phyloP scores from a whole-genome alignment of 2,113 vertebrate species.

The Erpornis zantholeuca region DNA sequence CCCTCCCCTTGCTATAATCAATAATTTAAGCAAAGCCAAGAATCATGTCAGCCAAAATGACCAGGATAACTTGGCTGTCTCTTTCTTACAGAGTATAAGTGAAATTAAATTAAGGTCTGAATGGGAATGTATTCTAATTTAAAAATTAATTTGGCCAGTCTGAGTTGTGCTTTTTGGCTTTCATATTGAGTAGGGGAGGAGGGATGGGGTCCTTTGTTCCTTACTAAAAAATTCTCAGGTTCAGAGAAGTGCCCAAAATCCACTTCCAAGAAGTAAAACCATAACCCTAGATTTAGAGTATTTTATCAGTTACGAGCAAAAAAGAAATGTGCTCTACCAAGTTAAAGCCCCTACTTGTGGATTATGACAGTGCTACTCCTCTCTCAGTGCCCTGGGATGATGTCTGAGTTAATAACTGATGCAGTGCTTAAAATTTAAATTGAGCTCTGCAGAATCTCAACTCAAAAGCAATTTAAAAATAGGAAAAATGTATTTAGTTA shows the following conservation, averaged over 20 bases:
- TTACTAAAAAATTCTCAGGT: neutral
- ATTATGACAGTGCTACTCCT: neutral
- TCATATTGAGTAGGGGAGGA: neutral
- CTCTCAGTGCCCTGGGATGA: neutral
- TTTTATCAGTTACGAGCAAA: neutral
- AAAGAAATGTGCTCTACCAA: neutral
- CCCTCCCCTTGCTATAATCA: constrained; percentile 68
- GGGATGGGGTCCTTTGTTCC: neutral
- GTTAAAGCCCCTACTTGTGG: neutral
- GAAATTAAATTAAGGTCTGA: constrained; percentile 56
- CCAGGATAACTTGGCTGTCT: constrained; percentile 33
- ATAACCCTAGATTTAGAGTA: neutral
- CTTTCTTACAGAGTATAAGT: neutral
- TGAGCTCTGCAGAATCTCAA: neutral
- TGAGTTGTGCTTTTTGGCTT: neutral
- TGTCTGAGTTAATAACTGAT: neutral
- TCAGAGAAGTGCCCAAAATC: neutral
- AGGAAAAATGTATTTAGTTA: neutral
- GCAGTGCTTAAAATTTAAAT: neutral
- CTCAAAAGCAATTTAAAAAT: neutral
- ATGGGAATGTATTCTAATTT: constrained; percentile 8
- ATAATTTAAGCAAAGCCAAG: constrained; percentile 74
- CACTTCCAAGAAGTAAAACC: neutral
- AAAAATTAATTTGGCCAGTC: constrained; percentile 9
- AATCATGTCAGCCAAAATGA: constrained; percentile 65